Conservation (phyloP, 1,140 invertebrate genomes). For the Musca vetustissima region DNA sequence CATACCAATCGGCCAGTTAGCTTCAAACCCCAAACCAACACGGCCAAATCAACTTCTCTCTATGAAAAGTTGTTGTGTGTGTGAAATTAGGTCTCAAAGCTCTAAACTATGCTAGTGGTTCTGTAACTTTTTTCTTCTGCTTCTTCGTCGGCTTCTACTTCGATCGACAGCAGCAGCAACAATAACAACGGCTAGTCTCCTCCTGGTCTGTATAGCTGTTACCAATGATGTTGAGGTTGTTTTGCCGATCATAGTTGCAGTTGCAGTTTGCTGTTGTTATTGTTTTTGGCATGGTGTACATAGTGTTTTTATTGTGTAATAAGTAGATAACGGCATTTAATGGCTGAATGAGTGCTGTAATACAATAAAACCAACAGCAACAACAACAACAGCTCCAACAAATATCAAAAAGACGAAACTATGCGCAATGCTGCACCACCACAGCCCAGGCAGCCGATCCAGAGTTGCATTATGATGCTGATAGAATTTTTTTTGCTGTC, state of each 20-base stretch:
- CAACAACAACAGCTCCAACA: not conserved
- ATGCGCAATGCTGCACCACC: too few relatives aligned
- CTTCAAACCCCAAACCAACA: too few relatives aligned
- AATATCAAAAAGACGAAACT: too few relatives aligned
- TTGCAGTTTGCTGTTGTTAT: constrained; percentile 5
- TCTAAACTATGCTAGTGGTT: constrained; percentile 23
- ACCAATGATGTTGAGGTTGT: constrained; percentile 5
- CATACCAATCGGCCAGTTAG: too few relatives aligned
- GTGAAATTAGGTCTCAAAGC: constrained; percentile 22
- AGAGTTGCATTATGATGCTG: constrained; percentile 11
- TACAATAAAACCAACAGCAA: not conserved
- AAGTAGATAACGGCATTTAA: constrained; percentile 32
- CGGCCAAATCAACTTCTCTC: constrained; percentile 4
- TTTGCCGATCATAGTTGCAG: constrained; percentile 3
- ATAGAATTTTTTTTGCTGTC: constrained; percentile 15
- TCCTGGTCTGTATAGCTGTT: too few relatives aligned
- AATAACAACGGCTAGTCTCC: too few relatives aligned
- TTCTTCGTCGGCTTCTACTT: not conserved
- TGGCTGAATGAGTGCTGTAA: constrained; percentile 29
- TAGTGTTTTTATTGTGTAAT: constrained; percentile 31
- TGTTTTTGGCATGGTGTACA: constrained; percentile 17
- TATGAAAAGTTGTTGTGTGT: constrained; percentile 16
- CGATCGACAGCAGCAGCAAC: too few relatives aligned
- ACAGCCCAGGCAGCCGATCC: not conserved
- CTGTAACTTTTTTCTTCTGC: constrained; percentile 8